Evolutionary conservation across 2,888 invertebrate genomes (phyloP).

Genomic region (Caenorhabditis panamensis): DNA sequence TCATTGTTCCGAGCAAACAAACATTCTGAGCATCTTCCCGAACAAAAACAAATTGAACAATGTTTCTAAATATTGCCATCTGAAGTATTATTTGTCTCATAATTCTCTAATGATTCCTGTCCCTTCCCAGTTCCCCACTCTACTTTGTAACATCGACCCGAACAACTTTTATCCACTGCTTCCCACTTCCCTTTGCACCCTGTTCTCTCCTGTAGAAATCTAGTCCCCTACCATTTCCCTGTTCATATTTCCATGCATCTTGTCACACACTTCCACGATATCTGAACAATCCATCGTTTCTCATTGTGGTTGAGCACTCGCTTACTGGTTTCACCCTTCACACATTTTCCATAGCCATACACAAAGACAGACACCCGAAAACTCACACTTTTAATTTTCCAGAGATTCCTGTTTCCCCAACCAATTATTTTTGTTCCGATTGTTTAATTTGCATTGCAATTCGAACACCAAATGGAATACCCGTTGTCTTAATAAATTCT

Average conservation of each 20-base stretch:
- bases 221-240: conserved; percentile 7
- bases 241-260: conserved; percentile 36
- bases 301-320: conserved; percentile 49
- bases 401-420: background rate
- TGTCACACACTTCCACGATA: conserved; percentile 31
- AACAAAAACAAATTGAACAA: conserved; percentile 22
- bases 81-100: background rate
- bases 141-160: background rate
- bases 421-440: no score
- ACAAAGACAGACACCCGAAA: conserved; percentile 3
- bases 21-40: conserved; percentile 31
- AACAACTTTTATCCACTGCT: background rate
- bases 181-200: background rate
- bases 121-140: background rate
- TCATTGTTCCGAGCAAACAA: background rate
- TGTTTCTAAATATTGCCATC: background rate
- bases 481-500: conserved; percentile 1
- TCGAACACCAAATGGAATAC: background rate
- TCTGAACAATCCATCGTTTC: conserved; percentile 28
- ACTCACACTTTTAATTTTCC: background rate
- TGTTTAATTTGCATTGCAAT: no score
- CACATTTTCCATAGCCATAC: conserved; percentile 21
- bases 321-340: conserved; percentile 45
- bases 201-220: background rate
- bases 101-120: background rate